A percentile compares a stretch with the other conserved stretches of the same genome.
Conservation (phyloP, 2,113 vertebrate species). For the Benitochromis conjunctus region DNA sequence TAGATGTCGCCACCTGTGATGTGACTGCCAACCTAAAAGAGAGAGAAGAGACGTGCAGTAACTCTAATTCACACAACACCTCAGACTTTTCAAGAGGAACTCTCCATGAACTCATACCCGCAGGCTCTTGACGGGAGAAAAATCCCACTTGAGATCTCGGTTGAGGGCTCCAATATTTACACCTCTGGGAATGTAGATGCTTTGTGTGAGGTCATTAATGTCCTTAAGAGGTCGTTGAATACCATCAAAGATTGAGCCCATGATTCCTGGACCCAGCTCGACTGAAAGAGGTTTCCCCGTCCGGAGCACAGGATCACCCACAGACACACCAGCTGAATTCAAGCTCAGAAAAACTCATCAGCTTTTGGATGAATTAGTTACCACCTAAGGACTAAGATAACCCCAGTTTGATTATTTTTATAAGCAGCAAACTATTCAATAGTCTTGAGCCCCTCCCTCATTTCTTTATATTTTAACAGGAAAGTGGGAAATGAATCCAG, state of each 20-base stretch:
- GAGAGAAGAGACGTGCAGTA: not conserved
- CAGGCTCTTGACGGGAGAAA: conserved; percentile 84
- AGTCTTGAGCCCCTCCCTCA: not conserved
- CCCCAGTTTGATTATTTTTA: not conserved
- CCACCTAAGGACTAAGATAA: not conserved
- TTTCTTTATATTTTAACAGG: not conserved
- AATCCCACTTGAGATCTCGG: conserved; percentile 93
- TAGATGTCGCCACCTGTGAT: conserved; percentile 98
- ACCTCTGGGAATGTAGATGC: conserved; percentile 97
- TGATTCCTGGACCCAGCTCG: conserved; percentile 94
- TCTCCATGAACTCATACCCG: conserved; percentile 73
- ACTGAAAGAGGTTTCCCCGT: conserved; percentile 96
- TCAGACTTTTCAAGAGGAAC: not conserved
- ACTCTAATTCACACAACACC: not conserved
- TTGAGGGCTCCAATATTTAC: conserved; percentile 93
- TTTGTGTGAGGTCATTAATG: conserved; percentile 89
- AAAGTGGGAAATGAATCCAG: not conserved
- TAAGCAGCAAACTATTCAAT: not conserved
- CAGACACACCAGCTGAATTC: conserved; percentile 87
- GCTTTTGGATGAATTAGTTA: not conserved
- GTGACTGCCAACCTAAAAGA: conserved; percentile 88
- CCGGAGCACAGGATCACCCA: conserved; percentile 94
- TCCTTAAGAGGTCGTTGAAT: conserved; percentile 94
- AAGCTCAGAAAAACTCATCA: conserved; percentile 77
- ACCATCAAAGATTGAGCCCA: conserved; percentile 99